Base-by-base conservation (phyloP, 2,888 invertebrate genomes). In the Leucophora obtusa region DNA sequence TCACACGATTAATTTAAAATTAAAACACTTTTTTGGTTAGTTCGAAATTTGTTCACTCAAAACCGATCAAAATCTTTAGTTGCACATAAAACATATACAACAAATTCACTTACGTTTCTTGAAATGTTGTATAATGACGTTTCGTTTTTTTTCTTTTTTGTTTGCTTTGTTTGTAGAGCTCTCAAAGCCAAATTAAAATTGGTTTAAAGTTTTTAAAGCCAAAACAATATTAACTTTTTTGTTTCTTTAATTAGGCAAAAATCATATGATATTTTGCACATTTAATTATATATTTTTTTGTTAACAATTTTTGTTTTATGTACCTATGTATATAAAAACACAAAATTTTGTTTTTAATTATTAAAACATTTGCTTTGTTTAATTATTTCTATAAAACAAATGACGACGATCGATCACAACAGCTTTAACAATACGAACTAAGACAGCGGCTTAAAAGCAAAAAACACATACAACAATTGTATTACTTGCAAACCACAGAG, bases 81-180 rank as follows among this genome's bases (percentile, higher is more conserved):
- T n/a, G 10, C 43, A 47, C 14, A 47, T 38, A 38, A 35, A 1
- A 35, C 2, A 38, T 3, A 38, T 38, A 11, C 43, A 47, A n/a
- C 43, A 17, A 24, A 28, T 68, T 35, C 47, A 78, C 71, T 72
- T 72, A n/a, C n/a, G n/a, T 47, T 78, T 78, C 60, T 47, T 66
- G 59, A 59, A 14, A 47, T 53, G 60, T 72, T 78, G 77, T 77
- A 77, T 77, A 78, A 72, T 78, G 71, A 68, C 15, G 71, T 71
- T 66, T 59, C 53, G 65, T 63, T 54, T 50, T 17, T 28, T 11
- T 62, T 35, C 17, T 53, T 11, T 24, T 11, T 28, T 17, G 15
- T 68, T 28, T 4, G 28, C 54, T 50, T 33, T 54, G 15, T 28
- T 56, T 11, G 17, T 56, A 28, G 28, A 75, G 33, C 35, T 59